Evolutionary conservation across 2,888 invertebrate genomes (phyloP), one percentile per base, ranked within the genome.

Genomic region (Nomada flava): DNA sequence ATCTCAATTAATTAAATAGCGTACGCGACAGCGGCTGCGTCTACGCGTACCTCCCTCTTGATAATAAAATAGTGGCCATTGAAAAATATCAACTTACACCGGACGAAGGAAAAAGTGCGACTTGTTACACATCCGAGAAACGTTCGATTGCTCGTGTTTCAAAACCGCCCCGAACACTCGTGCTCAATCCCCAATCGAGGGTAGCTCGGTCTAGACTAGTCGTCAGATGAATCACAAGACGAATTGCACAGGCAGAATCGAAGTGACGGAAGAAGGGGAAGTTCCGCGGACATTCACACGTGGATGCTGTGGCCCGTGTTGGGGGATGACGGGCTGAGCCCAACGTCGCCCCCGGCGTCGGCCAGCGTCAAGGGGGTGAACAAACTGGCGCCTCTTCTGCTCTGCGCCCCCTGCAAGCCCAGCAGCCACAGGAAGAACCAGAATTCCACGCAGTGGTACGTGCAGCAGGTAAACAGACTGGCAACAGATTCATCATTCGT

Each of bases 271-370:
- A 64, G 80, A 76, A 68, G 77, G 77, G 76, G 59, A 77, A 79
- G 76, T 77, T 85, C 79, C 80, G 80, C 78, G 70, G 82, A 85
- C 81, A 89, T 89, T 80, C 75, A 82, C 79, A 84, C 88, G 92
- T 93, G 93, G 92, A 93, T 93, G 93, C 93, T 93, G 93, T 93
- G 93, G 93, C 93, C 93, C 80, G 92, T 92, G 89, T 88, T 93
- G 90, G 92, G 93, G 85, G 93, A 93, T 90, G 93, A 92, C 87
- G 93, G 93, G 92, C 93, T 93, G 86, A 92, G 92, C 89, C 93
- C 93, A 88, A 86, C 91, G 90, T 90, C 92, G 87, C 92, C 91
- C 84, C 92, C 91, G 79, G 89, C 88, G 84, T 85, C 85, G 84
- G 84, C 77, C 64, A 82, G 74, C 68, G 74, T 86, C 70, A 89